Conservation (phyloP, 2,797 vertebrate genomes). For the Rachycentron canadum region DNA sequence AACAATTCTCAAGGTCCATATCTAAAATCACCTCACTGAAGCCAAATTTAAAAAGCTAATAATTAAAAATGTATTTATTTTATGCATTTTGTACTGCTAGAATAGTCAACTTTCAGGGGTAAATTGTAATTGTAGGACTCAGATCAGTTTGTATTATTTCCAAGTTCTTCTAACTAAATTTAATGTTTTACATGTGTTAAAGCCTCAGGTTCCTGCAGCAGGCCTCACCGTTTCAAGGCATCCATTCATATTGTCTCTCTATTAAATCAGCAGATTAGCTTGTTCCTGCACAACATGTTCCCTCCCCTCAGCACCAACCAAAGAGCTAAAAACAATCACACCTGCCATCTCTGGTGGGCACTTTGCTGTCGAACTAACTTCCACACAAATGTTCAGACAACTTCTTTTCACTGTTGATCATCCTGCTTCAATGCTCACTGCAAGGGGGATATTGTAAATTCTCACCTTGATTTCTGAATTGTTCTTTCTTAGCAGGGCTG, state of each 20-base stretch:
- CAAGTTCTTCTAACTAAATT: not conserved
- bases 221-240: conserved; percentile 44
- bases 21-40: not conserved
- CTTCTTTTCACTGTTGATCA: not conserved
- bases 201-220: conserved; percentile 5
- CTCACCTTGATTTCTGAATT: conserved; percentile 21
- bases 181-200: conserved; percentile 23
- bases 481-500: conserved; percentile 20
- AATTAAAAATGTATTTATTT: not conserved
- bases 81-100: not conserved
- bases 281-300: conserved; percentile 67
- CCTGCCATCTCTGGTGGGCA: conserved; percentile 34
- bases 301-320: conserved; percentile 37
- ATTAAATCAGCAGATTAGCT: conserved; percentile 71
- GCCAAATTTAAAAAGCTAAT: not conserved
- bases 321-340: conserved; percentile 44
- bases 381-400: not conserved
- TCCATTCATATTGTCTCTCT: conserved; percentile 55
- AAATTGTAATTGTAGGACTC: not conserved
- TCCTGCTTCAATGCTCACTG: not conserved
- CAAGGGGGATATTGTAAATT: not conserved
- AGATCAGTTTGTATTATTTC: not conserved
- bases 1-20: not conserved
- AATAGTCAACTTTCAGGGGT: not conserved
- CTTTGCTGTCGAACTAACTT: conserved; percentile 16